phyloP scores from a whole-genome alignment of 23 tunicate species.

The Halocynthia roretzi region DNA sequence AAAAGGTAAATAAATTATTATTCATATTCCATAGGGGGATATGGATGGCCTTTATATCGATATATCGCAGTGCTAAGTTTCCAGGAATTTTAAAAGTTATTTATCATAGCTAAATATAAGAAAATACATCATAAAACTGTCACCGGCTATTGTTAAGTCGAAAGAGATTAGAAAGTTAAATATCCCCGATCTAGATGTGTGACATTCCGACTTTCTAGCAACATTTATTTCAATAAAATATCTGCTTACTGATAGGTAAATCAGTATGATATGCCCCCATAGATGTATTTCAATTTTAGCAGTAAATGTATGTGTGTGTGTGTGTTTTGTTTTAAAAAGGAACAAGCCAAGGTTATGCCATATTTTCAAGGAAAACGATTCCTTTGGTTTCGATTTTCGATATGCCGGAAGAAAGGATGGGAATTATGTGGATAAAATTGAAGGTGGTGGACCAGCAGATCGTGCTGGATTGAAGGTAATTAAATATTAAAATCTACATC shows the following conservation, averaged over 20 bases:
- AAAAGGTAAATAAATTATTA: slow-evolving; percentile 38
- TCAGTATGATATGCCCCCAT: no score
- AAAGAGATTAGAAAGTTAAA: no score
- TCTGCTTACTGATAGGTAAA: no score
- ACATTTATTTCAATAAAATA: no score
- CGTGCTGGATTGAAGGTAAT: slow-evolving; percentile 58
- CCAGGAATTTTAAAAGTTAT: no score
- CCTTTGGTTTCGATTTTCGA: slow-evolving; percentile 71
- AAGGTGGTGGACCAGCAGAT: slow-evolving; percentile 77
- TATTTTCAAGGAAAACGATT: slow-evolving; percentile 66
- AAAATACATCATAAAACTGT: no score
- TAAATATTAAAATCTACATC: neutral
- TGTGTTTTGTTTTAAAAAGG: slow-evolving; percentile 20
- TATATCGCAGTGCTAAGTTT: neutral
- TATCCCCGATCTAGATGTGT: no score
- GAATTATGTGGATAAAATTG: slow-evolving; percentile 76
- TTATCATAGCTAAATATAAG: no score
- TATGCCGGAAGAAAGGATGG: slow-evolving; percentile 69
- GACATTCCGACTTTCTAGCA: no score
- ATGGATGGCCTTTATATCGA: neutral
- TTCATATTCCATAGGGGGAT: neutral
- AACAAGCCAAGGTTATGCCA: slow-evolving; percentile 95
- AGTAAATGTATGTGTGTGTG: no score
- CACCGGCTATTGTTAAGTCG: no score
- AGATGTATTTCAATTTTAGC: no score